Evolutionary conservation across 2,797 vertebrate species (phyloP).

Genomic region (Anguilla anguilla): DNA sequence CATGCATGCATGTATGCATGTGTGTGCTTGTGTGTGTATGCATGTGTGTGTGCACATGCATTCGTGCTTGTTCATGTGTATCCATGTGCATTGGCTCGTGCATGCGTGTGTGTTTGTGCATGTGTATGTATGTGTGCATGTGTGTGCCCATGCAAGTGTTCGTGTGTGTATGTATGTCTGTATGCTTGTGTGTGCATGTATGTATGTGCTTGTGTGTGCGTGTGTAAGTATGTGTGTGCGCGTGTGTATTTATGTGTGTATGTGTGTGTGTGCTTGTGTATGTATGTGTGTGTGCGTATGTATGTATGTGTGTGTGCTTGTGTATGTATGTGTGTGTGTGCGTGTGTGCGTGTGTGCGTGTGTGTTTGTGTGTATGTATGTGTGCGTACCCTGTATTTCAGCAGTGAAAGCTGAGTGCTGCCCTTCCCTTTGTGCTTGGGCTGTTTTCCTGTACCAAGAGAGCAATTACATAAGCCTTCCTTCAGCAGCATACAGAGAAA

Average conservation of each 20-base stretch:
- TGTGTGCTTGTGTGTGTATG: background rate
- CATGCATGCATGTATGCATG: background rate
- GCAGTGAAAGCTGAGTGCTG: background rate
- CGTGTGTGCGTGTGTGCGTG: background rate
- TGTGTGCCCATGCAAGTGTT: background rate
- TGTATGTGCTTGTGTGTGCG: background rate
- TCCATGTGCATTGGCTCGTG: constrained; percentile 12
- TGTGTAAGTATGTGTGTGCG: background rate
- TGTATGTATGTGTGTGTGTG: background rate
- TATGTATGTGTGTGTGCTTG: background rate
- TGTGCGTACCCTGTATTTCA: background rate
- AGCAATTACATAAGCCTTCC: background rate
- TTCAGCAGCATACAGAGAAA: background rate
- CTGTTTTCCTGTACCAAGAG: background rate
- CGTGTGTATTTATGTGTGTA: background rate
- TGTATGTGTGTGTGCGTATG: constrained; percentile 2
- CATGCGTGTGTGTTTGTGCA: constrained; percentile 39
- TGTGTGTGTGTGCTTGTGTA: background rate
- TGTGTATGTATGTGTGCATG: constrained; percentile 37
- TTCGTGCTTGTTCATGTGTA: background rate
- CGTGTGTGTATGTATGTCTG: background rate
- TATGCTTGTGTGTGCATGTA: background rate
- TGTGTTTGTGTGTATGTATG: background rate
- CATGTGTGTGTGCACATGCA: background rate
- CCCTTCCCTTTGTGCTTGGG: background rate